Evolutionary conservation across 37 sponge, comb jelly and placozoan genomes (phyloP), one percentile per base, ranked within the genome.

Genomic region (Oopsacas minuta): DNA sequence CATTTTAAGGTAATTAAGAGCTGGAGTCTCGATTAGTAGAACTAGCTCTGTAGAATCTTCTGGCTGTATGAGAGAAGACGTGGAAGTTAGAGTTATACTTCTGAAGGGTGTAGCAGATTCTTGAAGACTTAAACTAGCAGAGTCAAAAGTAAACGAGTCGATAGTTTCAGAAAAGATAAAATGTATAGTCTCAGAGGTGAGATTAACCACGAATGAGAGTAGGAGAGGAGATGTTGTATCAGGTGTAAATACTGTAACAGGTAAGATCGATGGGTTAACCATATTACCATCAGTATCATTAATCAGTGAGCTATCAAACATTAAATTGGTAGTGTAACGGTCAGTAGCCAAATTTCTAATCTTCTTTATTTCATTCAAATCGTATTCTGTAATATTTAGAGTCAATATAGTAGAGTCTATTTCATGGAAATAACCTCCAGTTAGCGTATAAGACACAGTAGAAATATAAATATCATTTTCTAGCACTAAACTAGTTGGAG

Each of bases 111-210:
- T 1, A 8, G 22, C 1, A 39, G 82, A 1, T 61, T 82, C 83
- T 7, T 87, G 53, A 0, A 93, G 36, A 0, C 90, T 93, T 32
- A 91, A 52, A 22, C 87, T 84, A 20, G 85, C 82, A 22, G 90
- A 83, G 38, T 87, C 81, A 34, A 95, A 81, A 0, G 93, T 86
- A n/a, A 17, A 22, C 0, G 84, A 90, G 87, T 91, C 86, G 0
- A 95, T 91, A 8, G 93, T 92, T 81, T 95, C 95, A 37, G 88
- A 86, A 82, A 95, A 95, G 0, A 81, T 84, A 1, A 92, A 83
- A n/a, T 88, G 89, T 12, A 94, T 82, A 0, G 87, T 86, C 61
- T 91, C 92, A 32, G 85, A 38, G 5, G 89, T 87, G 35, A 92
- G 82, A 61, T 91, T 83, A 32, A 95, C 82, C 37, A 89, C 88